Evolutionary conservation across 1,140 invertebrate genomes (phyloP), one percentile per base, ranked within the genome.

Genomic region (Trichomalopsis sarcophagae): DNA sequence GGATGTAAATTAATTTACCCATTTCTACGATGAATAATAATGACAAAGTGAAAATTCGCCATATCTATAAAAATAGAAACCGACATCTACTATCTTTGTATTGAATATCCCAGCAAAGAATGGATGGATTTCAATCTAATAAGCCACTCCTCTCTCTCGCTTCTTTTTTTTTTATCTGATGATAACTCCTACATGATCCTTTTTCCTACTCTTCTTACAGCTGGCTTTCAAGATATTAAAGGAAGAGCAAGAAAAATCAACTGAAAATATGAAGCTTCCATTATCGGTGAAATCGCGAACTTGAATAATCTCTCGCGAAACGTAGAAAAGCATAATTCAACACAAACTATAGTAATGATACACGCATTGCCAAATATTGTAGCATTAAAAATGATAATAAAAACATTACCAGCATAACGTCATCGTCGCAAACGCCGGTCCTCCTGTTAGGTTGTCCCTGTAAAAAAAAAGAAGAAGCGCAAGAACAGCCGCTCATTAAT

Each of bases 371-470:
- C 5, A 36, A 36, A 36, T 36, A 6, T 36, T 27, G 27, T 27
- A 27, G 27, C 3, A 36, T 36, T 55, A 17, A 17, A 55, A 1
- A 5, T 23, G 4, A 7, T 69, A 33, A 74, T 21, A 82, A 36
- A 40, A 50, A 40, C 30, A 33, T 86, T 86, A 87, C 86, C 79
- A 86, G 23, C 71, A 86, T 62, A 2, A 96, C 93, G 1, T 97
- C 97, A 30, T 95, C 95, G 83, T 97, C 96, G 86, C 97, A 97
- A 23, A 95, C 94, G 0, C 97, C 97, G 0, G 96, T 97, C n/a
- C 92, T 94, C 71, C 96, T 93, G 89, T 97, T 97, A 0, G 97
- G 97, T 89, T 97, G 96, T 14, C 96, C 96, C 96, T 96, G 88
- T n/a, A n/a, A 66, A 94, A 94, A 74, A 73, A 73, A 75, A 83